Percentiles rank a stretch among this genome's conserved stretches.
Evolutionary conservation across 2,888 invertebrate species (phyloP).

Genomic region (Petrolisthes manimaculis): DNA sequence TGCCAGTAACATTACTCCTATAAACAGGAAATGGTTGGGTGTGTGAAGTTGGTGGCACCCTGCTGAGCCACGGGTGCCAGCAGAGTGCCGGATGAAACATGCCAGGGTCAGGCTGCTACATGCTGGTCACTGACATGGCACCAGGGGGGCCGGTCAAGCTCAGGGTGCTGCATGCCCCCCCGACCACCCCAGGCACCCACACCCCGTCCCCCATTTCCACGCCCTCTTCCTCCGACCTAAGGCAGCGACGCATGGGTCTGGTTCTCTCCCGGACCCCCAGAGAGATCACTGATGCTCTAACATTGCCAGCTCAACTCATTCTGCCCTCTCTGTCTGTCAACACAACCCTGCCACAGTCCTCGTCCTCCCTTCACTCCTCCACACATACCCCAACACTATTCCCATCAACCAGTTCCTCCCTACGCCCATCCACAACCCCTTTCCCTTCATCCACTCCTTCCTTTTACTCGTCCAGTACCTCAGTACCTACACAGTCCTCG

Average conservation of each 20-base stretch:
- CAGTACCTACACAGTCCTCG: slow-evolving; percentile 1
- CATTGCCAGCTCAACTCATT: slow-evolving; percentile 26
- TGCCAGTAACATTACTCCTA: background rate
- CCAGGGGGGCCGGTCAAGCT: slow-evolving; percentile 54
- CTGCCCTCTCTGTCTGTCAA: background rate
- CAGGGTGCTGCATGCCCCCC: slow-evolving; percentile 46
- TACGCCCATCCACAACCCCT: background rate
- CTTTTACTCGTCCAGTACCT: background rate
- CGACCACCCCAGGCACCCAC: background rate
- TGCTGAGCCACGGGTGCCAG: slow-evolving; percentile 10
- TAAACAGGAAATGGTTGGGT: background rate
- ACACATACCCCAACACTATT: background rate
- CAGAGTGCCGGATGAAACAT: slow-evolving; percentile 21
- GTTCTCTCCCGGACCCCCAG: slow-evolving; percentile 35
- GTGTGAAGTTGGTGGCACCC: slow-evolving; percentile 7
- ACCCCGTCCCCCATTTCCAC: slow-evolving; percentile 31
- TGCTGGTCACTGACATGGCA: slow-evolving; percentile 49
- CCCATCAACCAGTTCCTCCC: slow-evolving; percentile 15
- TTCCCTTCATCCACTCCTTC: background rate
- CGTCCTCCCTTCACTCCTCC: background rate
- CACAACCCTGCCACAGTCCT: background rate
- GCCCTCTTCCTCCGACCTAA: slow-evolving; percentile 6
- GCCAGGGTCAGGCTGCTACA: slow-evolving; percentile 54
- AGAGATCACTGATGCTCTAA: slow-evolving; percentile 31
- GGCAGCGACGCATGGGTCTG: slow-evolving; percentile 51